Evolutionary conservation across 2,888 invertebrate genomes (phyloP).

Genomic region (Thereva nobilitata): DNA sequence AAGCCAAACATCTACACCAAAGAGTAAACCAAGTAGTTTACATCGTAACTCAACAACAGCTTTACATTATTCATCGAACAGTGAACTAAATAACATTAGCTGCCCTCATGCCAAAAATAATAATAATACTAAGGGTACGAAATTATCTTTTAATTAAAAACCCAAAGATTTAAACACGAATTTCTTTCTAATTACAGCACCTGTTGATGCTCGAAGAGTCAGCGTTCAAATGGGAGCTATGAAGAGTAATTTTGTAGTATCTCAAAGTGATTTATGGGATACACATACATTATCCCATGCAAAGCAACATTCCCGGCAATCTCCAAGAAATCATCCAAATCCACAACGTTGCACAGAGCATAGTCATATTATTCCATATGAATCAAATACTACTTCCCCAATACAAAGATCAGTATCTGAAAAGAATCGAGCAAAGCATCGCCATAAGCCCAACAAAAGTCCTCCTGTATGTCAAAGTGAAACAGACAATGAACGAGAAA

Average conservation of each 20-base stretch:
- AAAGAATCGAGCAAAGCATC: slow-evolving; percentile 64
- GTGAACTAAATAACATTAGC: slow-evolving; percentile 53
- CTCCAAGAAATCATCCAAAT: slow-evolving; percentile 56
- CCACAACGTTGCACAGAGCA: slow-evolving; percentile 56
- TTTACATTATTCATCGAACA: slow-evolving; percentile 54
- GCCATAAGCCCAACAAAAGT: slow-evolving; percentile 60
- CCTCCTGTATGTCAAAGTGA: slow-evolving; percentile 62
- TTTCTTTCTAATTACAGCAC: slow-evolving; percentile 45
- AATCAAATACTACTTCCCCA: slow-evolving; percentile 56
- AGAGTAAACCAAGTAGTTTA: slow-evolving; percentile 51
- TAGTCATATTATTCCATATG: slow-evolving; percentile 55
- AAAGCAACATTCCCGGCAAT: slow-evolving; percentile 57
- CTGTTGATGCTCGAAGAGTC: slow-evolving; percentile 53
- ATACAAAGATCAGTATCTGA: slow-evolving; percentile 69
- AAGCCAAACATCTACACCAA: slow-evolving; percentile 52
- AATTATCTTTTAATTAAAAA: not conserved
- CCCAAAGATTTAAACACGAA: not conserved
- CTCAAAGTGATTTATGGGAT: slow-evolving; percentile 70
- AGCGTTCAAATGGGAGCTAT: slow-evolving; percentile 53
- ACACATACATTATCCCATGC: slow-evolving; percentile 65
- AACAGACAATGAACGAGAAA: slow-evolving; percentile 60
- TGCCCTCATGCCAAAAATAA: slow-evolving; percentile 54
- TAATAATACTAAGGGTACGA: slow-evolving; percentile 49
- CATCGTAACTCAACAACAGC: slow-evolving; percentile 56
- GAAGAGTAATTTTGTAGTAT: slow-evolving; percentile 66